phyloP scores from a whole-genome alignment of 1,140 invertebrate genomes.

The Thalassaphorura encarpata region DNA sequence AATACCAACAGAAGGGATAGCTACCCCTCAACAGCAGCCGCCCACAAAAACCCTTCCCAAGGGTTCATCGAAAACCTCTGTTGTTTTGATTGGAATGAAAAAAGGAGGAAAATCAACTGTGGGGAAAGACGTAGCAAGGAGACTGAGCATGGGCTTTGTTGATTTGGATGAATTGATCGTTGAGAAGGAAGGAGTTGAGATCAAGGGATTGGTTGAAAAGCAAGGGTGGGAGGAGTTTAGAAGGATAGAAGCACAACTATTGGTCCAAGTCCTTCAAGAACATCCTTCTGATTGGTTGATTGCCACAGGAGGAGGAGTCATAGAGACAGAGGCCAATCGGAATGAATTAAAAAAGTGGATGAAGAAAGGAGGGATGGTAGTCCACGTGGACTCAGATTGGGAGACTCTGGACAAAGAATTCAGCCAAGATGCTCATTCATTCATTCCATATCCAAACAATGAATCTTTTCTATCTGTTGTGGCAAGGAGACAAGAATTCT shows the following conservation, averaged over 20 bases:
- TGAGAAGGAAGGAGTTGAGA: background rate
- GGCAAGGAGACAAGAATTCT: too few species aligned
- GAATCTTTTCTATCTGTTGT: too few species aligned
- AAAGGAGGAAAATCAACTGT: background rate
- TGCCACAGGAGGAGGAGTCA: background rate
- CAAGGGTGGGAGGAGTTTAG: background rate
- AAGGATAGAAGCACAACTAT: background rate
- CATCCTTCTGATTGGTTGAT: background rate
- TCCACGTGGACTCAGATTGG: too few species aligned
- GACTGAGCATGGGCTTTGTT: background rate
- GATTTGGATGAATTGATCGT: background rate
- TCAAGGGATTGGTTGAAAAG: background rate
- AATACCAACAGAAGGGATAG: background rate
- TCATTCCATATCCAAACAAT: too few species aligned
- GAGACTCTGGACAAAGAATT: too few species aligned
- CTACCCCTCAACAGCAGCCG: background rate
- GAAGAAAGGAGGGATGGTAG: too few species aligned
- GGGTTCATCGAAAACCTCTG: background rate
- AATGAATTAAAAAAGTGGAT: too few species aligned
- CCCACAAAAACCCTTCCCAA: background rate
- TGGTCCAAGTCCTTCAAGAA: background rate
- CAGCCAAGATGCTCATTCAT: too few species aligned
- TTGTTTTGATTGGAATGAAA: slow-evolving; percentile 1
- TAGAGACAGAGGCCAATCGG: background rate
- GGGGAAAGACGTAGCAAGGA: background rate